These are phyloP conservation scores for Leontocebus nigricollis DNA, from an alignment of 2,797 vertebrate species.

Conservation along the genomic window DNA sequence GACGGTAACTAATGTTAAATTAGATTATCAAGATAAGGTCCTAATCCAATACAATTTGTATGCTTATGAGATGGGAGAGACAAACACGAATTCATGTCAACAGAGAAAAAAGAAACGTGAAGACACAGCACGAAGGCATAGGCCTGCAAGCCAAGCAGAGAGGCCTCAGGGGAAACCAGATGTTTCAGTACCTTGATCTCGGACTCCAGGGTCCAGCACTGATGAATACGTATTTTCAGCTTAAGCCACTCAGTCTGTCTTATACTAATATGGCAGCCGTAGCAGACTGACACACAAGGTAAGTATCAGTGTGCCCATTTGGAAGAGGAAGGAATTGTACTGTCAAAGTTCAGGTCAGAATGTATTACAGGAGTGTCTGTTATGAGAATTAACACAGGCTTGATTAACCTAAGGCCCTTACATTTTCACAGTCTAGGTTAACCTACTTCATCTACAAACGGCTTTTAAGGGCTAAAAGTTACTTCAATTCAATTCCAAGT, in stretches of 20 bases:
- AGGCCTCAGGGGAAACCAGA: too few relatives aligned
- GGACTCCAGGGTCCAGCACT: too few relatives aligned
- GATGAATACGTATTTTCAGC: too few relatives aligned
- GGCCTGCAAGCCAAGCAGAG: neutral
- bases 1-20: neutral
- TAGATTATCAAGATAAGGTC: neutral
- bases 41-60: neutral
- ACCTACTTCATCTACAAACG: neutral
- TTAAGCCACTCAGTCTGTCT: fast-evolving
- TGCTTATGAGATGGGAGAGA: neutral
- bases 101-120: neutral
- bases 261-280: neutral
- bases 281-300: neutral
- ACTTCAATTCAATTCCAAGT: neutral
- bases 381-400: neutral
- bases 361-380: fast-evolving
- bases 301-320: neutral
- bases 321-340: neutral
- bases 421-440: neutral
- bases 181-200: too few relatives aligned
- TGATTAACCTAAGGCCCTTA: neutral
- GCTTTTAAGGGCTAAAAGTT: neutral
- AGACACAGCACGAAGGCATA: fast-evolving
- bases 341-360: neutral
- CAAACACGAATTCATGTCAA: neutral